Percentiles rank a stretch among this genome's conserved stretches.
These are phyloP conservation scores for Adelges cooleyi DNA, from an alignment of 1,140 invertebrate species.

Conservation along the genomic window DNA sequence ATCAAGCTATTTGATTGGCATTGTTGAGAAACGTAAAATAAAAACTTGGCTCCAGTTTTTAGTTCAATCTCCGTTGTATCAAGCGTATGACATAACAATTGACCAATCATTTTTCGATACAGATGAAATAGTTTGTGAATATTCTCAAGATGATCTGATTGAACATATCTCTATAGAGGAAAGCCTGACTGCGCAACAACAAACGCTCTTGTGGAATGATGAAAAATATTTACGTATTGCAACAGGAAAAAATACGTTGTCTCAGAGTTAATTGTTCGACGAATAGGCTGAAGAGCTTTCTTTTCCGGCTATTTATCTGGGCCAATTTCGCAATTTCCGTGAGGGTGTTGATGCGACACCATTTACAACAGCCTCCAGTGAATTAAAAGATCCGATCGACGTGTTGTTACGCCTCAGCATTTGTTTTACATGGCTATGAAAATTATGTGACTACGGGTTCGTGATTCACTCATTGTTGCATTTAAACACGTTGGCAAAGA, in stretches of 20 bases:
- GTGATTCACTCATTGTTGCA: conserved; percentile 29
- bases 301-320: conserved; percentile 37
- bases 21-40: not conserved
- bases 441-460: conserved; percentile 31
- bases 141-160: conserved; percentile 8
- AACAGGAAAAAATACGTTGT: conserved; percentile 34
- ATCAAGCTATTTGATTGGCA: not conserved
- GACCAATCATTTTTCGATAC: not conserved
- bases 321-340: conserved; percentile 35
- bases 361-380: conserved; percentile 33
- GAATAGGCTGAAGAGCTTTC: conserved; percentile 37
- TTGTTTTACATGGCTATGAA: conserved; percentile 34
- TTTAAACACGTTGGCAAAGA: conserved; percentile 33
- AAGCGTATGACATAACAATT: not conserved
- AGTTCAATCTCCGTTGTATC: not conserved
- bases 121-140: not conserved
- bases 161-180: conserved; percentile 34
- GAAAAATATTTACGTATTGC: conserved; percentile 35
- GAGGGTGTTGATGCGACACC: conserved; percentile 31
- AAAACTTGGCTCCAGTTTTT: conserved; percentile 4
- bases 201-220: conserved; percentile 37
- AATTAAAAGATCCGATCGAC: conserved; percentile 32
- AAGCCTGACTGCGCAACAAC: conserved; percentile 35
- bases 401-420: conserved; percentile 31
- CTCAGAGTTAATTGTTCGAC: conserved; percentile 33